Base-by-base conservation (phyloP, 2,888 invertebrate genomes). In the Macaria notata region DNA sequence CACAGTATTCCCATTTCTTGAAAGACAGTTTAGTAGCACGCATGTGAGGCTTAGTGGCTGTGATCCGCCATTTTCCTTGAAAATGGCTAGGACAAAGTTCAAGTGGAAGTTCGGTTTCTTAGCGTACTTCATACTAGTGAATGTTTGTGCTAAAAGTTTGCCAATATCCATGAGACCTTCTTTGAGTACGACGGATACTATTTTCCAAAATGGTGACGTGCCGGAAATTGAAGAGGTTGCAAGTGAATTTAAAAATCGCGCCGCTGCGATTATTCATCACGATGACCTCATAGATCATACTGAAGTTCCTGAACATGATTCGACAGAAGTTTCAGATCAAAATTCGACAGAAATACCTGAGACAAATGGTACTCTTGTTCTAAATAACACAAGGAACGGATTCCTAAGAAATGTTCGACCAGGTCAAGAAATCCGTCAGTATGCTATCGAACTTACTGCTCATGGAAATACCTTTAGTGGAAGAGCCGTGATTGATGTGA, bases 61-160 rank as follows among this genome's bases (percentile, higher is more conserved):
- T 62, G 55, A 65, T 63, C 70, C 70, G 73, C 73, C 74, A 72
- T 71, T 70, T 60, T 66, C 54, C 46, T 36, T 42, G 33, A 83
- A 76, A 81, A 87, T 88, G 88, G 81, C 67, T 66, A 71, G 81
- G 76, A 74, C 69, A 49, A 81, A 75, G 65, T 71, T 71, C 44
- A 81, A 81, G 66, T 83, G 84, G 79, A 77, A 75, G 64, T 72
- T 74, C 30, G 54, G 71, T 52, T 62, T 83, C 31, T 63, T 79
- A 55, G 60, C 68, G 4, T 75, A 64, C 57, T 64, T 78, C 53
- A 52, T 78, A 46, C 36, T 77, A 50, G 60, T 80, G 31, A 77
- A 73, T 55, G 76, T 76, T 62, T 73, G 72, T 38, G 70, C 69
- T 19, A 76, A 75, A 64, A 78, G 80, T 1, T 68, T 84, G 9